Conservation (phyloP, 2,113 vertebrate genomes). For the Dasyornis broadbenti region DNA sequence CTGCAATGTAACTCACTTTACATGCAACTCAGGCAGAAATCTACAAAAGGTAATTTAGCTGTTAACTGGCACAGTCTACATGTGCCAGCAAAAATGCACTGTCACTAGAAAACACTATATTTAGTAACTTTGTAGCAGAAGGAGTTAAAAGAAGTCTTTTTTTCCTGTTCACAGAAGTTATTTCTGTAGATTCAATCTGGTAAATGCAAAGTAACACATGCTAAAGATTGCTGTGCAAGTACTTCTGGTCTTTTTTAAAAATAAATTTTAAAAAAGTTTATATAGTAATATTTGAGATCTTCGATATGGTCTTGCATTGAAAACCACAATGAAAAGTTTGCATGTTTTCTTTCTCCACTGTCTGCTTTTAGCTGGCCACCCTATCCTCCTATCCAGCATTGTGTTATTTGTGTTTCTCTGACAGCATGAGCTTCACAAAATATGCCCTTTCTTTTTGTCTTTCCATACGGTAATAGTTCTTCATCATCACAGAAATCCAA, state of each 20-base stretch:
- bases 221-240: not conserved
- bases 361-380: not conserved
- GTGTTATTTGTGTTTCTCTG: not conserved
- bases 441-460: not conserved
- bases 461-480: not conserved
- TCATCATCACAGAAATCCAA: conserved; percentile 45
- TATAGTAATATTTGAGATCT: not conserved
- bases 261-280: not conserved
- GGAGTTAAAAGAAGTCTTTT: not conserved
- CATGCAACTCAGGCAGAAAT: not conserved
- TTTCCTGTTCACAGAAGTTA: not conserved
- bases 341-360: not conserved
- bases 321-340: not conserved
- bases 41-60: conserved; percentile 22
- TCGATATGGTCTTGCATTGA: not conserved
- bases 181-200: conserved; percentile 24
- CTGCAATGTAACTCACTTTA: not conserved
- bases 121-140: not conserved
- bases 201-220: conserved; percentile 2
- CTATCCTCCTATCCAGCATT: not conserved
- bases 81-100: not conserved
- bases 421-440: not conserved
- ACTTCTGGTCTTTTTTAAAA: not conserved
- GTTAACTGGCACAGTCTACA: not conserved
- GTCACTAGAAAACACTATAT: not conserved